These are phyloP conservation scores for Hirtodrosophila cameraria DNA, from an alignment of 2,888 invertebrate genomes.

Conservation along the genomic window DNA sequence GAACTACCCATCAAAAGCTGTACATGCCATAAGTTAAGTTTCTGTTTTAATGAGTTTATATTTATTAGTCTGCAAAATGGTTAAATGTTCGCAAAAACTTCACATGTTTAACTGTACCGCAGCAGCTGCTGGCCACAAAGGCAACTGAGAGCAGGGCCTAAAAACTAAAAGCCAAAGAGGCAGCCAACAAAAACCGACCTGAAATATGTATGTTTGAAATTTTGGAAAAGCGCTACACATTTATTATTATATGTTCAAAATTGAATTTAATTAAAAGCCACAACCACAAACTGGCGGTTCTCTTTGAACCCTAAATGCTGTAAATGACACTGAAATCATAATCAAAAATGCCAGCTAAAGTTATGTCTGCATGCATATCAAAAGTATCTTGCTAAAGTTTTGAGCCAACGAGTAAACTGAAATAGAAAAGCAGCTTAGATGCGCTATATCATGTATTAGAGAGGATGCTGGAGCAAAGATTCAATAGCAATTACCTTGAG, in stretches of 20 bases:
- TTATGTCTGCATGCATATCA: constrained; percentile 2
- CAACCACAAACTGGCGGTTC: constrained; percentile 47
- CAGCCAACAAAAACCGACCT: constrained; percentile 3
- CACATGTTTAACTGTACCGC: constrained; percentile 2
- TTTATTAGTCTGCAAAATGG: background rate
- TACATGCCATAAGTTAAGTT: background rate
- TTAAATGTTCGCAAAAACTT: background rate
- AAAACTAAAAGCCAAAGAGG: background rate
- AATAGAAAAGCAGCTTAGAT: constrained; percentile 38
- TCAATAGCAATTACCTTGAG: constrained; percentile 39
- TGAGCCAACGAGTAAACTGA: constrained; percentile 3
- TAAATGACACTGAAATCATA: constrained; percentile 27
- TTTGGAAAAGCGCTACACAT: constrained; percentile 4
- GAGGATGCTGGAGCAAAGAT: constrained; percentile 16
- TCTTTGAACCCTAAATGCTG: constrained; percentile 35
- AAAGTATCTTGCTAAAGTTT: background rate
- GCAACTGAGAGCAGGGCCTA: constrained; percentile 6
- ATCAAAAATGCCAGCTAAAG: constrained; percentile 27
- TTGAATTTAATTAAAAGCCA: constrained; percentile 60
- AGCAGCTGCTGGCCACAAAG: constrained; percentile 27
- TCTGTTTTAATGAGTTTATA: background rate
- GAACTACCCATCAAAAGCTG: too few species aligned
- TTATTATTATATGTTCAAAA: constrained; percentile 38
- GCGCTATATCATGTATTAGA: constrained; percentile 13
- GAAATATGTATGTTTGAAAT: too few species aligned